phyloP scores from a whole-genome alignment of 2,888 invertebrate genomes.

The Heteropelma amictum region DNA sequence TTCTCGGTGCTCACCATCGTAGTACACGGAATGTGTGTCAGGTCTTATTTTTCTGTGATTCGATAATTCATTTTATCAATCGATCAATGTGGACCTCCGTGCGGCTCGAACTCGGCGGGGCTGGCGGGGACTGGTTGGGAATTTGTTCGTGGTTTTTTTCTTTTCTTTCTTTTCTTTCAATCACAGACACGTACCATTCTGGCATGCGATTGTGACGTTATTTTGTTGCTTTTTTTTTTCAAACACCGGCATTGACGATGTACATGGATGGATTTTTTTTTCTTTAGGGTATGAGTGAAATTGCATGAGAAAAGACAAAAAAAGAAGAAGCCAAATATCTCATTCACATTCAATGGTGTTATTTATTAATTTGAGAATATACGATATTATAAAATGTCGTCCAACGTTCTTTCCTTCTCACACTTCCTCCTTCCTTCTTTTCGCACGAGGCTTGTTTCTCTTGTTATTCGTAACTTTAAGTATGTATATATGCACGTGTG shows the following conservation, averaged over 20 bases:
- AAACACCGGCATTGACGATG: background rate
- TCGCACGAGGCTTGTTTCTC: conserved; percentile 45
- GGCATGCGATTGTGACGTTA: conserved; percentile 31
- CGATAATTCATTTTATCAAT: conserved; percentile 58
- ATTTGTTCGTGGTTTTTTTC: conserved; percentile 56
- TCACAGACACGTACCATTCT: conserved; percentile 13
- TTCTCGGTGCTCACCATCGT: conserved; percentile 77
- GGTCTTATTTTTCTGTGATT: conserved; percentile 62
- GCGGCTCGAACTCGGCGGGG: conserved; percentile 78
- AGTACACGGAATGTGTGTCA: conserved; percentile 61
- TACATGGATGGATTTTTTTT: conserved; percentile 26
- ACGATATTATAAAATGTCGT: conserved; percentile 40
- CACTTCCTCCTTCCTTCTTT: conserved; percentile 53
- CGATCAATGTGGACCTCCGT: conserved; percentile 71
- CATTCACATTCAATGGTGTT: conserved; percentile 56
- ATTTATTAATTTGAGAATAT: conserved; percentile 57
- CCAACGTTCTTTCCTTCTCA: conserved; percentile 53
- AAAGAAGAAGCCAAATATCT: conserved; percentile 52
- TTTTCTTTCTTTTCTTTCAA: conserved; percentile 40
- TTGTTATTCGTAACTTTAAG: conserved; percentile 28
- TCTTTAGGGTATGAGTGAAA: conserved; percentile 32
- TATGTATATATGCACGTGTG: conserved; percentile 8
- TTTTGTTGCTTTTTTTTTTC: conserved; percentile 35
- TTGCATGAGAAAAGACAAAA: conserved; percentile 49
- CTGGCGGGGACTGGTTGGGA: conserved; percentile 74